Conservation (phyloP, 2,888 invertebrate species). For the Arge pagana region DNA sequence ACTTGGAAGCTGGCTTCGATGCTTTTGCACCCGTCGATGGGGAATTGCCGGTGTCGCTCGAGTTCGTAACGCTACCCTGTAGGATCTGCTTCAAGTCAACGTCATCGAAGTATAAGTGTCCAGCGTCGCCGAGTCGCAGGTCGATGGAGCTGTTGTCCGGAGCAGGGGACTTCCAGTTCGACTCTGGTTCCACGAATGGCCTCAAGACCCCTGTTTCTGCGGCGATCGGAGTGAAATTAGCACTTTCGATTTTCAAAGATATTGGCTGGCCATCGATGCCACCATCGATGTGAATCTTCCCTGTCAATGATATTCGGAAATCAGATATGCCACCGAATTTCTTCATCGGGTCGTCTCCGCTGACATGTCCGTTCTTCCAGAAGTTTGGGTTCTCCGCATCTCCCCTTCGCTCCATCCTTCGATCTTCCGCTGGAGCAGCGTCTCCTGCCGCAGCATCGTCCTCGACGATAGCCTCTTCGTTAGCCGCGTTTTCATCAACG, state of each 20-base stretch:
- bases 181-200: not conserved
- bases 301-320: slow-evolving; percentile 39
- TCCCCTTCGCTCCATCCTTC: not conserved
- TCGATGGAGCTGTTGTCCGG: not conserved
- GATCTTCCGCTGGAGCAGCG: not conserved
- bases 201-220: not conserved
- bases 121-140: not conserved
- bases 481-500: no score
- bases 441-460: not conserved
- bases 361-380: not conserved
- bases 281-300: slow-evolving; percentile 39
- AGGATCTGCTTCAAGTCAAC: not conserved
- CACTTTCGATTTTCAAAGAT: slow-evolving; percentile 36
- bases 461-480: no score
- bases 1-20: no score
- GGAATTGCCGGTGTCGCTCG: no score
- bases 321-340: no score
- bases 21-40: no score
- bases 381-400: not conserved
- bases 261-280: slow-evolving; percentile 33
- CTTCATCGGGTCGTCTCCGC: not conserved
- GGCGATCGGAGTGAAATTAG: not conserved
- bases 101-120: not conserved
- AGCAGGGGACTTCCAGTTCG: not conserved
- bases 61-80: no score